phyloP scores from a whole-genome alignment of 1,140 invertebrate species.

The Drosophila mauritiana region DNA sequence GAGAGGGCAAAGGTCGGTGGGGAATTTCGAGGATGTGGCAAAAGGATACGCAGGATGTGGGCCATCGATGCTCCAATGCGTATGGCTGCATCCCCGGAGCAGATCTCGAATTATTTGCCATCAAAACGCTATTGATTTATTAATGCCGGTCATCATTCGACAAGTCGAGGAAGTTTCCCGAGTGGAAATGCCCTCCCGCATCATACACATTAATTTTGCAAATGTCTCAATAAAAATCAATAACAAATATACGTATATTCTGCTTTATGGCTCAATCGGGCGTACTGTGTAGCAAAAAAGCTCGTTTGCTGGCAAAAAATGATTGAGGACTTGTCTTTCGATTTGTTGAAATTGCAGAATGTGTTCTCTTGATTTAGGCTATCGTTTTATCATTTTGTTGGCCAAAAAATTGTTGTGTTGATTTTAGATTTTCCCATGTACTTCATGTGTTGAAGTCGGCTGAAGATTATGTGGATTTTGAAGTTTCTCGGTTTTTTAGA shows the following conservation, averaged over 20 bases:
- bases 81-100: constrained; percentile 39
- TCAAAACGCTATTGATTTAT: constrained; percentile 77
- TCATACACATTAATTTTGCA: constrained; percentile 61
- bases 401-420: too few relatives aligned
- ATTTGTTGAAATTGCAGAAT: constrained; percentile 12
- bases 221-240: constrained; percentile 80
- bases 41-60: constrained; percentile 27
- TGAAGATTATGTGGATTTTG: too few relatives aligned
- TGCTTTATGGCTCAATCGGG: constrained; percentile 59
- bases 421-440: too few relatives aligned
- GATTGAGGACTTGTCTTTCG: constrained; percentile 4
- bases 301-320: constrained; percentile 8
- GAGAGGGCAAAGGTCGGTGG: not conserved
- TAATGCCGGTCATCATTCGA: constrained; percentile 64
- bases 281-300: constrained; percentile 5
- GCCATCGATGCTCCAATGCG: constrained; percentile 20
- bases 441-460: too few relatives aligned
- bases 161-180: constrained; percentile 25
- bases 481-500: not conserved
- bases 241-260: constrained; percentile 49
- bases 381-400: not conserved
- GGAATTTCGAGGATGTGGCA: constrained; percentile 11
- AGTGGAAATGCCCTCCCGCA: constrained; percentile 20
- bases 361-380: constrained; percentile 10
- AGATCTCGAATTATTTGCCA: constrained; percentile 68